Evolutionary conservation across 1,140 invertebrate genomes (phyloP).

Genomic region (Hypsibius dujardini): DNA sequence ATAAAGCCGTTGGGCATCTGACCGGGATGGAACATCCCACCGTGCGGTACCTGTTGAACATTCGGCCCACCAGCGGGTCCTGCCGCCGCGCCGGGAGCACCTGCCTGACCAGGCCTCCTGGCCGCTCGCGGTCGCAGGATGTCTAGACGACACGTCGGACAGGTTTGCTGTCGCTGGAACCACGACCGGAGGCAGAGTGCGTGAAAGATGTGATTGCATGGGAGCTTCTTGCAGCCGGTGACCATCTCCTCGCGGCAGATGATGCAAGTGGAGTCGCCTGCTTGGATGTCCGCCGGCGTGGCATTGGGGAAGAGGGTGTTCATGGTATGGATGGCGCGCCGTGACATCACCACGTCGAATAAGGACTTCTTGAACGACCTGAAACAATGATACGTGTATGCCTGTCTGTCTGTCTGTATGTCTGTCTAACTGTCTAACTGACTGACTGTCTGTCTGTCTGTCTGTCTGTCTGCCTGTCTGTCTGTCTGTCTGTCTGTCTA

Average conservation of each 20-base stretch:
- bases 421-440: no score
- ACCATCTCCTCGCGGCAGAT: conserved; percentile 90
- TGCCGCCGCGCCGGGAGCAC: conserved; percentile 19
- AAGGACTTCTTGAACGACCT: conserved; percentile 94
- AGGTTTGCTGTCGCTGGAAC: conserved; percentile 99
- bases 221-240: conserved; percentile 78
- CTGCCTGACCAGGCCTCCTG: conserved; percentile 12
- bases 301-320: conserved; percentile 93
- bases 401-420: no score
- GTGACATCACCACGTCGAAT: conserved; percentile 88
- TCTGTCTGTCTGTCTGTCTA: no score
- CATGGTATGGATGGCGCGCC: conserved; percentile 91
- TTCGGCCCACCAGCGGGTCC: conserved; percentile 15
- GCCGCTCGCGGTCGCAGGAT: conserved; percentile 47
- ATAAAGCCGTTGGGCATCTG: conserved; percentile 22
- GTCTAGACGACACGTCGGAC: conserved; percentile 92
- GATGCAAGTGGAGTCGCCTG: conserved; percentile 93
- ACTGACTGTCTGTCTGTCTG: no score
- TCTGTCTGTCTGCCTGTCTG: no score
- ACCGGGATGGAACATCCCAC: conserved; percentile 28
- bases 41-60: conserved; percentile 10
- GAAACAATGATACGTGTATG: conserved; percentile 25
- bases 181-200: conserved; percentile 90
- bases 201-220: conserved; percentile 99
- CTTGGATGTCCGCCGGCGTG: conserved; percentile 73